phyloP scores from a whole-genome alignment of 2,113 vertebrate species.

The Tauraco erythrolophus region DNA sequence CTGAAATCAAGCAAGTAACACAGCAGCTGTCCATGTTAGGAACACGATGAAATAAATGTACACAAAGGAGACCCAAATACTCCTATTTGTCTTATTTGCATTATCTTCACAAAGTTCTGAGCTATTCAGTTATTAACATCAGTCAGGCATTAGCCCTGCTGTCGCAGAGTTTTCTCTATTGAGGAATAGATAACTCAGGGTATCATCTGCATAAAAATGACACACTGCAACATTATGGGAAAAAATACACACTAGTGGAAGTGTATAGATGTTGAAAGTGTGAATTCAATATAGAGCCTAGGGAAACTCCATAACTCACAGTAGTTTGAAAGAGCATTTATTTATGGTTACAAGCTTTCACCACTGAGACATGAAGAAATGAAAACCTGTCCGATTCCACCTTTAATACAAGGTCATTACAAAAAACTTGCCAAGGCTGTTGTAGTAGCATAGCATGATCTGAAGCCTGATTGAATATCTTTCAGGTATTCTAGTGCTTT shows the following conservation, averaged over 20 bases:
- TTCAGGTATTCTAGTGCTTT: background rate
- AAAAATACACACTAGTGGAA: background rate
- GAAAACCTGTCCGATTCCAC: conserved; percentile 34
- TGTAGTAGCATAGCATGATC: background rate
- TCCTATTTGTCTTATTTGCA: background rate
- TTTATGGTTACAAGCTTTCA: conserved; percentile 40
- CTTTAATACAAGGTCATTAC: conserved; percentile 45
- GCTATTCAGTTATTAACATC: background rate
- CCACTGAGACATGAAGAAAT: background rate
- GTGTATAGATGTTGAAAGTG: background rate
- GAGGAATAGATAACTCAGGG: background rate
- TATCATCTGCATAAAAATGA: conserved; percentile 3
- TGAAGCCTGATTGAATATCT: background rate
- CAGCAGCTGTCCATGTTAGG: background rate
- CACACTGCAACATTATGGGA: background rate
- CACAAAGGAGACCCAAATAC: background rate
- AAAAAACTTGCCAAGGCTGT: background rate
- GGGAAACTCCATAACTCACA: conserved; percentile 10
- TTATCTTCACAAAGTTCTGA: background rate
- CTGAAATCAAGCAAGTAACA: background rate
- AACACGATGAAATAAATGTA: background rate
- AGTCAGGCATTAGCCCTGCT: background rate
- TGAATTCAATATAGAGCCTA: conserved; percentile 3
- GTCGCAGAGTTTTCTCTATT: background rate
- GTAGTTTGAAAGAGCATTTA: conserved; percentile 17